phyloP scores from a whole-genome alignment of 2,113 vertebrate species.

The Lathamus discolor region DNA sequence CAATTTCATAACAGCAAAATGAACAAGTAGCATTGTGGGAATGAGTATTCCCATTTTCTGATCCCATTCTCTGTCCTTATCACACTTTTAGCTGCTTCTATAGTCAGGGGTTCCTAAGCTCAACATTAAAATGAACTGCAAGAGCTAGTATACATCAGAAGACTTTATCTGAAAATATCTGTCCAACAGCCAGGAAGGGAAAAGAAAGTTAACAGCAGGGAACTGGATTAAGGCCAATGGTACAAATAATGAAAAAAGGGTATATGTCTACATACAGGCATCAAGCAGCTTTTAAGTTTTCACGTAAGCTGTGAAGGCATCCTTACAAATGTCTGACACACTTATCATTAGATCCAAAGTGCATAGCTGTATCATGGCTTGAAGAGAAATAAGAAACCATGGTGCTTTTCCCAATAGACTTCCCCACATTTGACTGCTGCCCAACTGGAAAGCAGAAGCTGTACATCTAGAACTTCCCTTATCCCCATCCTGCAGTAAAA shows the following conservation, averaged over 20 bases:
- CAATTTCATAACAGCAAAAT: background rate
- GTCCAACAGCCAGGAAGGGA: background rate
- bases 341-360: background rate
- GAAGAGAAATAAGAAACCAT: background rate
- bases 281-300: conserved; percentile 3
- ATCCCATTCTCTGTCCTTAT: background rate
- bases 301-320: background rate
- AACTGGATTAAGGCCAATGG: conserved; percentile 3
- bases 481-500: background rate
- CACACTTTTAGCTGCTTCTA: background rate
- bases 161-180: conserved; percentile 24
- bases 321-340: background rate
- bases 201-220: conserved; percentile 21
- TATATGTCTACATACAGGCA: background rate
- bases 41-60: background rate
- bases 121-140: background rate
- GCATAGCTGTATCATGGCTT: background rate
- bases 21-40: background rate
- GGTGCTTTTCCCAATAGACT: background rate
- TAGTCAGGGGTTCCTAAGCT: background rate
- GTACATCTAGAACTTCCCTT: background rate
- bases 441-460: background rate
- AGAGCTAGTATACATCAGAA: background rate
- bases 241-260: background rate
- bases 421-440: background rate